Evolutionary conservation across 2,888 invertebrate genomes (phyloP), one percentile per base, ranked within the genome.

Genomic region (Trissolcus brochymenae): DNA sequence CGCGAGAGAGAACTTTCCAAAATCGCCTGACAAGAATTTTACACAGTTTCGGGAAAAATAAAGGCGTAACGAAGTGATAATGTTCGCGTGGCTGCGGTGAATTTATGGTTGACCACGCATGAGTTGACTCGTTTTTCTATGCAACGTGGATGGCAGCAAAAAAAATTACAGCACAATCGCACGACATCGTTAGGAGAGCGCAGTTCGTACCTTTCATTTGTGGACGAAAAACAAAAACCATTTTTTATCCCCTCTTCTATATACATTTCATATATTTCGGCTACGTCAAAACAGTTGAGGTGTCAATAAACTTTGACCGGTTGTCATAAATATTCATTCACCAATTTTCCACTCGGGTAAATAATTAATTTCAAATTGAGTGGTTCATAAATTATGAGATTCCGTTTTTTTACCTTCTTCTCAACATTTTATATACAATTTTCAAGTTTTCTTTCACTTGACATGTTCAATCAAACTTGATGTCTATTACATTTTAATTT

Each of bases 41-140:
- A 66, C 25, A 55, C 60, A 43, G 60, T 73, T 73, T 73, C 21
- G 74, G 66, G 59, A 35, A 61, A 76, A 68, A 75, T 72, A 62
- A 65, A 78, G 84, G 84, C 84, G 83, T 85, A 83, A 83, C 86
- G 83, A 86, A 86, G 82, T 83, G 82, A 82, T 84, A 85, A 85
- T 84, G 82, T 76, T 80, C 35, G 35, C 79, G 76, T 80, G 80
- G 79, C 81, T 80, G 79, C 78, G 73, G 82, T 66, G 80, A 84
- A 84, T 84, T 83, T 86, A 86, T 86, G 87, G 82, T 82, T 85
- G 83, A 86, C 83, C 85, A 83, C 87, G 84, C 87, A 87, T 83
- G 84, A 86, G 84, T 85, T 86, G 81, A 80, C 82, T 80, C 80
- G 79, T 77, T 83, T 81, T 83, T 84, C 85, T 85, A 35, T 35